Evolutionary conservation across 2,113 vertebrate genomes (phyloP).

Genomic region (Oryzias woworae): DNA sequence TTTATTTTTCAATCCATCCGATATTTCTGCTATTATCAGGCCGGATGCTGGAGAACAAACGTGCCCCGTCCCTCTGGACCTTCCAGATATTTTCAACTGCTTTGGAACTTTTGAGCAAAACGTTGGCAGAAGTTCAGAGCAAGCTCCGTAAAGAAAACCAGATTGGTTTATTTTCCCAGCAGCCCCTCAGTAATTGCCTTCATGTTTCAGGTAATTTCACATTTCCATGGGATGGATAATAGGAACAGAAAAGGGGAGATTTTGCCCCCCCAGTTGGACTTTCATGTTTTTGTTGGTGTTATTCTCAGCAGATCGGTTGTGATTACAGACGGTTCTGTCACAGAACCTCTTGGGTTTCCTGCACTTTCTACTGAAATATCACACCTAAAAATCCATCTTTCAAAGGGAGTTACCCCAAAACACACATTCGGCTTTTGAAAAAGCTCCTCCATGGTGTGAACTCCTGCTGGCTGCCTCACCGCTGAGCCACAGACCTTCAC

Average conservation of each 20-base stretch:
- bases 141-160: conserved; percentile 75
- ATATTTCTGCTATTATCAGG: conserved; percentile 76
- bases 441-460: background rate
- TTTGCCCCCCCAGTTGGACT: conserved; percentile 29
- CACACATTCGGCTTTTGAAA: background rate
- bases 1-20: conserved; percentile 60
- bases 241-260: conserved; percentile 37
- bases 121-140: conserved; percentile 73
- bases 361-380: conserved; percentile 2
- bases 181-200: conserved; percentile 69
- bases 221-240: conserved; percentile 61
- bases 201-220: conserved; percentile 75
- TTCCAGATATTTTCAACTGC: conserved; percentile 60
- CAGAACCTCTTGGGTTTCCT: conserved; percentile 26
- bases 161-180: conserved; percentile 76
- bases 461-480: background rate
- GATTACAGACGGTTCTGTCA: conserved; percentile 19
- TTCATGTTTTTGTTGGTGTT: conserved; percentile 46
- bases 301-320: conserved; percentile 38
- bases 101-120: conserved; percentile 49
- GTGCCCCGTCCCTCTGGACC: conserved; percentile 60
- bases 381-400: background rate
- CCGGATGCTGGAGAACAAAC: conserved; percentile 61
- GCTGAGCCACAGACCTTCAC: too few relatives aligned
- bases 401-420: background rate